These are phyloP conservation scores for Percina caprodes DNA, from an alignment of 2,113 vertebrate species.

Conservation along the genomic window DNA sequence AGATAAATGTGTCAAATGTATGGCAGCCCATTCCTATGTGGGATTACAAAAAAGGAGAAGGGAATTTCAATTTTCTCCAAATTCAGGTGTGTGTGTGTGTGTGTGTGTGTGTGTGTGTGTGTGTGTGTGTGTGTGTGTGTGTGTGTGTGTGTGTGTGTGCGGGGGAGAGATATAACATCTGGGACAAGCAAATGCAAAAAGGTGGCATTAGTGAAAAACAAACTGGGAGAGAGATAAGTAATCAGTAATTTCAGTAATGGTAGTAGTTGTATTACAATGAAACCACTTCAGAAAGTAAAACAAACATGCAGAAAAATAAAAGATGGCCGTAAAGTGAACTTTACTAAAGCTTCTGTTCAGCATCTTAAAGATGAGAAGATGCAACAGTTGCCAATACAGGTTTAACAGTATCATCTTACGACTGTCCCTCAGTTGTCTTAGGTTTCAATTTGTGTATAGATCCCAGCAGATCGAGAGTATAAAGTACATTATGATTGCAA, in stretches of 20 bases:
- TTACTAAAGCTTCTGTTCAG: not conserved
- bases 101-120: too few species aligned
- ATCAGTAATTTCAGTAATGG: too few species aligned
- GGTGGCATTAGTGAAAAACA: not conserved
- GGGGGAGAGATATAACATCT: too few species aligned
- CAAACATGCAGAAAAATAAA: not conserved
- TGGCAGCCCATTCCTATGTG: too few species aligned
- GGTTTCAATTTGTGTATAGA: not conserved
- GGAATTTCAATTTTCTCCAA: not conserved
- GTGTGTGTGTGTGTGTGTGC: too few species aligned
- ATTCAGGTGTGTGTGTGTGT: not conserved
- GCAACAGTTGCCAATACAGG: not conserved
- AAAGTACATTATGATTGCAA: not conserved
- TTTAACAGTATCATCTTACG: too few species aligned
- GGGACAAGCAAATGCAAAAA: not conserved
- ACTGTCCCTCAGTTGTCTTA: not conserved
- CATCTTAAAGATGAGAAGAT: not conserved
- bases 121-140: too few species aligned
- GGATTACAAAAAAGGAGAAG: not conserved
- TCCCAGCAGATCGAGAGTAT: not conserved
- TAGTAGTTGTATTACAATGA: not conserved
- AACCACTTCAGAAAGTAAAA: not conserved
- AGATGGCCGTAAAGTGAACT: not conserved
- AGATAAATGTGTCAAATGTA: not conserved
- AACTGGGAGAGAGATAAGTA: not conserved